Base-by-base conservation (phyloP, 2,113 vertebrate species). In the Syngnathoides biaculeatus region DNA sequence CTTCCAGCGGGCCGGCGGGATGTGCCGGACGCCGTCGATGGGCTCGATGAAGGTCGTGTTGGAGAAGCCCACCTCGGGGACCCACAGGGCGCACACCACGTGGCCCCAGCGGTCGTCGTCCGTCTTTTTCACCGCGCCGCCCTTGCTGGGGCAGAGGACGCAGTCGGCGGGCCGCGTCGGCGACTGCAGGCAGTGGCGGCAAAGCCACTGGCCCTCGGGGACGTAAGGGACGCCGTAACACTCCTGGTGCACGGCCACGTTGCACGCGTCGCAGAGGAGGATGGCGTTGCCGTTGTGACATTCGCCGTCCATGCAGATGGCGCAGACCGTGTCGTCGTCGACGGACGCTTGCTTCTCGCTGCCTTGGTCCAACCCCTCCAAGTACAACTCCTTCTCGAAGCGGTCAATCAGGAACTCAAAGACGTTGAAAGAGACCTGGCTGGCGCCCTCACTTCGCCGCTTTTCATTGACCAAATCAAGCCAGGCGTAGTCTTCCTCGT, bases 151-250 rank as follows among this genome's bases (percentile, higher is more conserved):
- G 87, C 97, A 99, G 27, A 99, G 93, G 75, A 98, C 92, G 62
- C 97, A 99, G 81, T 93, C 92, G 2, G 94, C 94, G 0, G 95
- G 94, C 75, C 92, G 93, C 26, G 89, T 85, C 35, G 95, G 94
- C 11, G 92, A 91, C 92, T 96, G 95, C 67, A 99, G 92, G 89
- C 97, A 99, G 84, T 95, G 96, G 2, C 97, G 92, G 86, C 97
- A 99, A 10, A 96, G 93, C 97, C 96, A 98, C 90, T 96, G 97
- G 80, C 97, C 96, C 89, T 98, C 96, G 0, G 97, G 97, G 82
- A 98, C 94, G 82, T 98, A 98, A 85, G 97, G 97, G 71, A 99
- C 96, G n/a, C 97, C 97, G 15, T 99, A 99, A 80, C 97, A 99
- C 88, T 98, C 97, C 89, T 99, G 97, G 89, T 99, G 97, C 78